These are phyloP conservation scores for Anarsia innoxiella DNA, from an alignment of 2,888 invertebrate species.

Conservation along the genomic window DNA sequence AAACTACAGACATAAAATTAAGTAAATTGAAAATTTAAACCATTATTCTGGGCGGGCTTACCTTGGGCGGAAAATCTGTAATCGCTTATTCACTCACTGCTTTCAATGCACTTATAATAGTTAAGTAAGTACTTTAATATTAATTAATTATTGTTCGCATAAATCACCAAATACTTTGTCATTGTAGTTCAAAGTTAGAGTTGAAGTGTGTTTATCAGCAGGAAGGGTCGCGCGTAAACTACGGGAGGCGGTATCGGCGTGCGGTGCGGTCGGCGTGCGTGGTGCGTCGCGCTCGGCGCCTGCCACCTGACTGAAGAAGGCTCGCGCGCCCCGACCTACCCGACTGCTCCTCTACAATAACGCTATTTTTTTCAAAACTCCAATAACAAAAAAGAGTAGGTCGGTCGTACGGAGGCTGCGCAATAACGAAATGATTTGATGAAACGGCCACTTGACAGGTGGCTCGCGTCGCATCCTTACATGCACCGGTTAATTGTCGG, in stretches of 20 bases:
- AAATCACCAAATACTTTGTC: no score
- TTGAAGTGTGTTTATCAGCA: not conserved
- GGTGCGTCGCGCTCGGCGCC: slow-evolving; percentile 63
- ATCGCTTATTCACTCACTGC: slow-evolving; percentile 47
- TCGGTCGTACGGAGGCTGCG: slow-evolving; percentile 62
- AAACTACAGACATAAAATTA: no score
- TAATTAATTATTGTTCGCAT: no score
- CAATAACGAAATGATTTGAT: slow-evolving; percentile 73
- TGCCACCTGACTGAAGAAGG: slow-evolving; percentile 70
- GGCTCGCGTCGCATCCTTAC: slow-evolving; percentile 61
- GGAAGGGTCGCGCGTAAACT: not conserved
- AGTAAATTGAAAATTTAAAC: no score
- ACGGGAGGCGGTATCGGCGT: slow-evolving; percentile 46
- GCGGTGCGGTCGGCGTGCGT: slow-evolving; percentile 19
- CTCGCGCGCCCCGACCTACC: slow-evolving; percentile 71
- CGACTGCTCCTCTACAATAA: slow-evolving; percentile 58
- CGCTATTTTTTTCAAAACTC: slow-evolving; percentile 63
- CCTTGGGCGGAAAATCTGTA: slow-evolving; percentile 41
- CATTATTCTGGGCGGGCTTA: slow-evolving; percentile 30
- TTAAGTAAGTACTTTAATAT: not conserved
- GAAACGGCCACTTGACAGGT: slow-evolving; percentile 70
- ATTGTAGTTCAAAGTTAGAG: no score
- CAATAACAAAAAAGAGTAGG: slow-evolving; percentile 63
- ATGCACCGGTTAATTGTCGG: slow-evolving; percentile 60
- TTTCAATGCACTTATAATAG: slow-evolving; percentile 34